Conservation (phyloP, 2,113 vertebrate species). For the Trochalopteron elliotii region DNA sequence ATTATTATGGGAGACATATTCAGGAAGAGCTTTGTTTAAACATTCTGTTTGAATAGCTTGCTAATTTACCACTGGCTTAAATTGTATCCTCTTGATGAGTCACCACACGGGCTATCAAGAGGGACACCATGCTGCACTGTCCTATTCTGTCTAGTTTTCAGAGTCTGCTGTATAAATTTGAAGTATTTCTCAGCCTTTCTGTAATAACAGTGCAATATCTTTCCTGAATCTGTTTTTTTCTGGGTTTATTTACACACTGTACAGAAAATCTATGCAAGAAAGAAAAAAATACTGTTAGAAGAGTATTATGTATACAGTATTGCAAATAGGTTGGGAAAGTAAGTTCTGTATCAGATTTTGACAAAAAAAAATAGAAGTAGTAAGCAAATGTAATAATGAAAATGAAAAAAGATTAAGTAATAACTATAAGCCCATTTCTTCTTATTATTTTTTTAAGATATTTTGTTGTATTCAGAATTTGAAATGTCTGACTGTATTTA, state of each 20-base stretch:
- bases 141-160: background rate
- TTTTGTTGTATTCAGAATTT: background rate
- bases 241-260: background rate
- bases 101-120: background rate
- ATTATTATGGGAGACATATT: background rate
- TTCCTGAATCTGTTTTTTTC: background rate
- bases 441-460: background rate
- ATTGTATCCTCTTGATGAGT: background rate
- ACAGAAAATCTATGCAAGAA: background rate
- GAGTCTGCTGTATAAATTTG: background rate
- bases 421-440: background rate
- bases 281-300: background rate
- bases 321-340: background rate
- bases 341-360: background rate
- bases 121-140: accelerated
- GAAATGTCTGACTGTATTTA: background rate
- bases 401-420: background rate
- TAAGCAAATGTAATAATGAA: background rate
- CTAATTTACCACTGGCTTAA: background rate
- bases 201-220: background rate
- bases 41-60: background rate
- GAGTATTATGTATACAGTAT: background rate
- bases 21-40: background rate
- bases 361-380: background rate
- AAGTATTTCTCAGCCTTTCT: background rate